Conservation (phyloP, 2,797 vertebrate species). For the Botia almorhae region DNA sequence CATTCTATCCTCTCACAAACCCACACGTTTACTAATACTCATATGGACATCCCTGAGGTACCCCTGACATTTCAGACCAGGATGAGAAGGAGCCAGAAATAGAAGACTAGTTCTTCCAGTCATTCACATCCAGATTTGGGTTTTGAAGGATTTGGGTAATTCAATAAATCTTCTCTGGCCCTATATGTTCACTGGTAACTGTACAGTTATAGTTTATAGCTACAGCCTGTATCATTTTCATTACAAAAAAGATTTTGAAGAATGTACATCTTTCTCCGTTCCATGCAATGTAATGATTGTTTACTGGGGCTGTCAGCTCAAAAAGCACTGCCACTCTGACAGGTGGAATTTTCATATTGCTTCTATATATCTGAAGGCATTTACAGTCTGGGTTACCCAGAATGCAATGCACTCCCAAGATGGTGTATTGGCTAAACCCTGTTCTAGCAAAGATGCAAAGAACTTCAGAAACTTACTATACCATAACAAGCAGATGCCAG, state of each 20-base stretch:
- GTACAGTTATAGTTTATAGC: not conserved
- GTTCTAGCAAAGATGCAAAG: not conserved
- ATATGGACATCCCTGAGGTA: conserved; percentile 30
- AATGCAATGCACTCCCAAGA: not conserved
- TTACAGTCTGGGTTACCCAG: not conserved
- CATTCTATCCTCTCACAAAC: conserved; percentile 30
- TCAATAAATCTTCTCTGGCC: not conserved
- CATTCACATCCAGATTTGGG: conserved; percentile 36
- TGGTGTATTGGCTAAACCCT: conserved; percentile 1
- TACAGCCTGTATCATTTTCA: too few relatives aligned
- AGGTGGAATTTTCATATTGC: not conserved
- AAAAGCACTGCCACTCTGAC: not conserved
- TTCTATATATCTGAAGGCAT: not conserved
- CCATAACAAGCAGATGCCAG: not conserved
- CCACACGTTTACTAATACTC: conserved; percentile 30
- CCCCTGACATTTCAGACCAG: conserved; percentile 31
- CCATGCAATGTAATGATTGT: too few relatives aligned
- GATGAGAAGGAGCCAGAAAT: conserved; percentile 10
- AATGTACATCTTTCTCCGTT: not conserved
- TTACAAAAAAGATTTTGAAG: not conserved
- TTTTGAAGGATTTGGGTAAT: conserved; percentile 14
- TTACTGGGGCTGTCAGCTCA: not conserved
- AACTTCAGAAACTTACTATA: not conserved
- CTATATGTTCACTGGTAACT: not conserved
- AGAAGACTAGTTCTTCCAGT: conserved; percentile 28